Evolutionary conservation across 2,113 vertebrate species (phyloP).

Genomic region (Neodon shergylaensis): DNA sequence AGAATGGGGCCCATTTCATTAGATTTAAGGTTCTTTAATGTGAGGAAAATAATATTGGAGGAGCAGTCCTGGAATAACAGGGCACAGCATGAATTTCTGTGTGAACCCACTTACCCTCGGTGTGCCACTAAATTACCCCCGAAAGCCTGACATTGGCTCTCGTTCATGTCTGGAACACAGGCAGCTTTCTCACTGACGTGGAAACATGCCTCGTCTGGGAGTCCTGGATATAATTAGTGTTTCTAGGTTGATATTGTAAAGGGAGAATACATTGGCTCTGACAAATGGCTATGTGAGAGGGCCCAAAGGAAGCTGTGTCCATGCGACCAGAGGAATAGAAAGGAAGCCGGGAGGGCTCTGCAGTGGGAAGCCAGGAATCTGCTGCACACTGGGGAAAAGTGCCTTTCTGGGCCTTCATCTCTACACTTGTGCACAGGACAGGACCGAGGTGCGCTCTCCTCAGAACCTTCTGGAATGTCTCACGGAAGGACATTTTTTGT

Average conservation of each 20-base stretch:
- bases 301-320: fast-evolving
- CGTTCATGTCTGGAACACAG: neutral
- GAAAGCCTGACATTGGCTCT: neutral
- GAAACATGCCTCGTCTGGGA: neutral
- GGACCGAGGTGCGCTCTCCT: fast-evolving
- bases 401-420: neutral
- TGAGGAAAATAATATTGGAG: neutral
- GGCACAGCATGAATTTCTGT: neutral
- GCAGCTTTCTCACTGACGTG: neutral
- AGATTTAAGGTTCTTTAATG: neutral
- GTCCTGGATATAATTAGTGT: neutral
- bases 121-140: neutral
- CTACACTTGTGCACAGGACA: fast-evolving
- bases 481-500: too few species aligned
- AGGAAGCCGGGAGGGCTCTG: neutral
- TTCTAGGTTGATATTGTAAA: neutral
- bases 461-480: fast-evolving
- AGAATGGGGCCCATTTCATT: neutral
- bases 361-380: neutral
- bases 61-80: neutral
- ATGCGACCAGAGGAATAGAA: neutral
- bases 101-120: neutral
- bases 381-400: neutral
- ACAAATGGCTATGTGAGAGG: neutral
- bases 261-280: neutral